Evolutionary conservation across 2,113 vertebrate genomes (phyloP).

Genomic region (Phalacrocorax carbo): DNA sequence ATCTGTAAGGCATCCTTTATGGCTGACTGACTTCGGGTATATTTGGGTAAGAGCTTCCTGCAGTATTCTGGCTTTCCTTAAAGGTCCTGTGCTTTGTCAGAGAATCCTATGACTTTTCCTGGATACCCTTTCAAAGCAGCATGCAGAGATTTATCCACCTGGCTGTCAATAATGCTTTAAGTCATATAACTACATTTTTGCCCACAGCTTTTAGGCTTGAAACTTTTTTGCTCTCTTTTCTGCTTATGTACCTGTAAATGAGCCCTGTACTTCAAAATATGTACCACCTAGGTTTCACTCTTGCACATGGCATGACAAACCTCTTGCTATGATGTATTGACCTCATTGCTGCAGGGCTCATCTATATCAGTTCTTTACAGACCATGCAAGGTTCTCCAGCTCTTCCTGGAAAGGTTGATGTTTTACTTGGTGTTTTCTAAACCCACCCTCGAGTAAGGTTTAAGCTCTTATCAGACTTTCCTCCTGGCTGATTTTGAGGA

Average conservation of each 20-base stretch:
- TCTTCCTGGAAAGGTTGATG: background rate
- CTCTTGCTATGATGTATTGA: accelerated
- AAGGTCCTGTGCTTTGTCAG: background rate
- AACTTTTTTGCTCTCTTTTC: background rate
- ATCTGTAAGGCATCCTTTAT: background rate
- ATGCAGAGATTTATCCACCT: background rate
- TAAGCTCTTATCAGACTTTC: background rate
- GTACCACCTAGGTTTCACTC: background rate
- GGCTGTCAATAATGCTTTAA: background rate
- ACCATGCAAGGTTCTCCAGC: background rate
- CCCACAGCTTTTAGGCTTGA: background rate
- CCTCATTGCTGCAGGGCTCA: background rate
- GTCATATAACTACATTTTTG: background rate
- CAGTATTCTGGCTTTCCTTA: background rate
- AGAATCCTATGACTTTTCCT: background rate
- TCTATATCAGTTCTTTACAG: background rate
- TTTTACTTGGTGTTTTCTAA: background rate
- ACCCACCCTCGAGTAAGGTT: background rate
- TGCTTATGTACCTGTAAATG: background rate
- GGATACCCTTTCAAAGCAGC: background rate
- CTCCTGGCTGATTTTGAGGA: background rate
- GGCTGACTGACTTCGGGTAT: background rate
- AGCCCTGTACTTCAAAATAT: background rate
- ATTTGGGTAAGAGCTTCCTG: background rate
- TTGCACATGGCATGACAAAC: background rate